Conservation (phyloP, 2,888 invertebrate genomes). For the Drosophila pseudotakahashii region DNA sequence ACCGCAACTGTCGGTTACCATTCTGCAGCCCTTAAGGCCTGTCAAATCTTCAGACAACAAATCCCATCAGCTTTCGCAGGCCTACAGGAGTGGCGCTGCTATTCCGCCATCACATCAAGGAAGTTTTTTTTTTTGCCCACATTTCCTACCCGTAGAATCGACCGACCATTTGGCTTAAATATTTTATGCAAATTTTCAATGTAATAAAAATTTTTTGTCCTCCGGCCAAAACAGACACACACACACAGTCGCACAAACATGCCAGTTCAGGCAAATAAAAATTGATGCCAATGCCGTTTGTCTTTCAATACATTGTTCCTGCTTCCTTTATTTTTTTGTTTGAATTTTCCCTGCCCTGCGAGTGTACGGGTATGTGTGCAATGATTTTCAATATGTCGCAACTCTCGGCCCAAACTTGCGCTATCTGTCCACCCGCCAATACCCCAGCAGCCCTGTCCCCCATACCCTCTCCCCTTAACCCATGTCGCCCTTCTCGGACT, state of each 20-base stretch:
- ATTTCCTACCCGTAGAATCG: conserved; percentile 45
- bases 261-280: conserved; percentile 62
- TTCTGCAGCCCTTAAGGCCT: conserved; percentile 12
- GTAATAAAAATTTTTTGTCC: conserved; percentile 72
- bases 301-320: conserved; percentile 67
- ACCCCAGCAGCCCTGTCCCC: neutral
- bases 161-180: conserved; percentile 71
- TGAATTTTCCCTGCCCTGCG: conserved; percentile 8
- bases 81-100: neutral
- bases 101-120: conserved; percentile 2
- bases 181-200: conserved; percentile 81
- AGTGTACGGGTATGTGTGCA: conserved; percentile 52
- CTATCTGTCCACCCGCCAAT: conserved; percentile 49
- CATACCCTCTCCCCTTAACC: neutral
- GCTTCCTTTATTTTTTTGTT: conserved; percentile 13
- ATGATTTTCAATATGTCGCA: conserved; percentile 79
- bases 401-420: conserved; percentile 59
- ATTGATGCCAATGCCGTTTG: conserved; percentile 76
- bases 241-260: conserved; percentile 22
- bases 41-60: conserved; percentile 32
- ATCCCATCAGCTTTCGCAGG: conserved; percentile 17
- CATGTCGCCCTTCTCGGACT: conserved; percentile 28
- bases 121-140: conserved; percentile 15
- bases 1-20: conserved; percentile 2
- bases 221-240: conserved; percentile 34